Base-by-base conservation (phyloP, 1,140 invertebrate species). In the Zophobas atratus region DNA sequence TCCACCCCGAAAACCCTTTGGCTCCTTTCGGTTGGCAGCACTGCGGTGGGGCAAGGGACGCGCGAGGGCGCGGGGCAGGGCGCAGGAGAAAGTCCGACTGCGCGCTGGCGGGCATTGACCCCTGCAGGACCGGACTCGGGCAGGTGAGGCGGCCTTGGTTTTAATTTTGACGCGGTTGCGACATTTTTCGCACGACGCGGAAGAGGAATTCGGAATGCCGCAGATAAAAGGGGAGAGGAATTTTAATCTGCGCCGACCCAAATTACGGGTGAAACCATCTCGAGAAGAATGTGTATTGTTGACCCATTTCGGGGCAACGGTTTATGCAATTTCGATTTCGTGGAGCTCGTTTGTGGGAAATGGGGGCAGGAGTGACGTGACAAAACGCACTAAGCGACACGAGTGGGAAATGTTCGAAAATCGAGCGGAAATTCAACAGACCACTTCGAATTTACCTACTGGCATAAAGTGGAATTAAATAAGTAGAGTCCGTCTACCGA, bases 1-100 rank as follows among this genome's bases (percentile, higher is more conserved):
- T 60, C n/a, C 33, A 60, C 56, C 34, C 34, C 38, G 56, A 39
- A 39, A 36, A 60, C 36, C 8, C 8, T 35, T 32, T n/a, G 8
- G 56, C 20, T 60, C 5, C 36, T 6, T 60, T n/a, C 35, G 38
- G 55, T 57, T 57, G 55, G 55, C 34, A 39, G 57, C 35, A 63
- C 8, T 6, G 1, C 32, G 49, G 49, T 51, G 2, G 38, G 49
- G 71, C 49, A 56, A 39, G 71, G 49, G 71, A 73, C 71, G 71
- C 55, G 43, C 38, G 71, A 73, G 71, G 71, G 71, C 71, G 43
- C 71, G 39, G 51, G 20, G 20, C 20, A 20, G 20, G 20, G 55
- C 34, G 39, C 71, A 56, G 56, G 71, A 73, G 71, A 73, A 73
- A 73, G 71, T 73, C 71, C 39, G 71, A 73, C 71, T 73, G 55